phyloP scores from a whole-genome alignment of 2,888 invertebrate genomes.

The Ochropacha duplaris region DNA sequence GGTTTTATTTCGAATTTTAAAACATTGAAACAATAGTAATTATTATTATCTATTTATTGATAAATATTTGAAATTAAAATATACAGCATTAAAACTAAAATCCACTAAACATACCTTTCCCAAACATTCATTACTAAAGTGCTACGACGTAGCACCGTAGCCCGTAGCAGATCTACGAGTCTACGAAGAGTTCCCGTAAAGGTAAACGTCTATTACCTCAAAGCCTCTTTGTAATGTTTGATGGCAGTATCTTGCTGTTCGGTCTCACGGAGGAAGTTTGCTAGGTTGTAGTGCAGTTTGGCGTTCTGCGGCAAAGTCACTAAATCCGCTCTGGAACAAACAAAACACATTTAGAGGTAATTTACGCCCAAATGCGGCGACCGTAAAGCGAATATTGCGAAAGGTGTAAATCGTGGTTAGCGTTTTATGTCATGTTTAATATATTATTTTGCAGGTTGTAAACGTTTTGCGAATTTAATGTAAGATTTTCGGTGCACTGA shows the following conservation, averaged over 20 bases:
- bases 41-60: too few species aligned
- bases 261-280: constrained; percentile 91
- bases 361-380: constrained; percentile 49
- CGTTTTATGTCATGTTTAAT: constrained; percentile 33
- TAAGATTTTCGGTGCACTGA: background rate
- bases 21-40: too few species aligned
- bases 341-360: constrained; percentile 68
- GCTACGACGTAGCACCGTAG: background rate
- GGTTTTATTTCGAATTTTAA: too few species aligned
- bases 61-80: too few species aligned
- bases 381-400: constrained; percentile 45
- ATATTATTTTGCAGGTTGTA: constrained; percentile 19
- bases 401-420: constrained; percentile 45
- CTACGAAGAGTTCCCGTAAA: constrained; percentile 21
- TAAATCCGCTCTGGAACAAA: constrained; percentile 89
- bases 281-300: constrained; percentile 96
- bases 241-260: constrained; percentile 88
- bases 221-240: constrained; percentile 90
- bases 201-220: constrained; percentile 84
- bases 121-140: background rate
- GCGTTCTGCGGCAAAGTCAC: constrained; percentile 92
- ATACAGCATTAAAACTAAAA: background rate
- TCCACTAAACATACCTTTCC: background rate
- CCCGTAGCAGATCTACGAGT: background rate
- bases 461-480: background rate